phyloP scores from a whole-genome alignment of 37 sponge, comb jelly and placozoan genomes.

The Axinella damicornis region DNA sequence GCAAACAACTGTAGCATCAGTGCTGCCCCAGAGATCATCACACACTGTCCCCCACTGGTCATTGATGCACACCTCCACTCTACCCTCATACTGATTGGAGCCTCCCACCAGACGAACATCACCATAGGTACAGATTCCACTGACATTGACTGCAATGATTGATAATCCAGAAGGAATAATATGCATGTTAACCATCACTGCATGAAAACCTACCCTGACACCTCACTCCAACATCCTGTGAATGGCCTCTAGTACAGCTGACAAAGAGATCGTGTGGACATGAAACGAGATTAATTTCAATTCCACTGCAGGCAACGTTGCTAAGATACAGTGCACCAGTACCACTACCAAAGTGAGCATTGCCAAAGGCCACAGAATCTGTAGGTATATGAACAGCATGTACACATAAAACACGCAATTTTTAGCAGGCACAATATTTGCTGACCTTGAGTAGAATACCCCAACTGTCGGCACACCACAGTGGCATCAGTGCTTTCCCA shows the following conservation, averaged over 20 bases:
- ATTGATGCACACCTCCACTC: constrained; percentile 37
- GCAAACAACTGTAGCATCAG: constrained; percentile 25
- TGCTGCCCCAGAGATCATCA: constrained; percentile 8
- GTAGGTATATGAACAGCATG: too few relatives aligned
- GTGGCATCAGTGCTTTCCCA: not conserved
- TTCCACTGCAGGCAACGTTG: constrained; percentile 3
- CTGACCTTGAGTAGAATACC: not conserved
- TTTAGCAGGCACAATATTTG: too few relatives aligned
- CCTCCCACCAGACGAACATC: constrained; percentile 14
- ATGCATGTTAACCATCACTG: too few relatives aligned
- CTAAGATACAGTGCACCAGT: not conserved
- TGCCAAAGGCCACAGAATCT: not conserved
- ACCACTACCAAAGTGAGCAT: constrained; percentile 25
- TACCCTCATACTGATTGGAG: constrained; percentile 25
- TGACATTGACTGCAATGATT: not conserved
- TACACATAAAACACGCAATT: not conserved
- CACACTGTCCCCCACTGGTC: constrained; percentile 32
- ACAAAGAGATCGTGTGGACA: not conserved
- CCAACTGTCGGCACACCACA: constrained; percentile 1
- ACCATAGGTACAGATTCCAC: not conserved
- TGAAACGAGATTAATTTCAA: not conserved
- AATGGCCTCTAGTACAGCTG: not conserved
- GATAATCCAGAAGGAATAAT: not conserved
- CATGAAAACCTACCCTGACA: constrained; percentile 8
- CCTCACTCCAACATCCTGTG: constrained; percentile 19